Evolutionary conservation across 2,888 invertebrate species (phyloP).

Genomic region (Euzetes globulus): DNA sequence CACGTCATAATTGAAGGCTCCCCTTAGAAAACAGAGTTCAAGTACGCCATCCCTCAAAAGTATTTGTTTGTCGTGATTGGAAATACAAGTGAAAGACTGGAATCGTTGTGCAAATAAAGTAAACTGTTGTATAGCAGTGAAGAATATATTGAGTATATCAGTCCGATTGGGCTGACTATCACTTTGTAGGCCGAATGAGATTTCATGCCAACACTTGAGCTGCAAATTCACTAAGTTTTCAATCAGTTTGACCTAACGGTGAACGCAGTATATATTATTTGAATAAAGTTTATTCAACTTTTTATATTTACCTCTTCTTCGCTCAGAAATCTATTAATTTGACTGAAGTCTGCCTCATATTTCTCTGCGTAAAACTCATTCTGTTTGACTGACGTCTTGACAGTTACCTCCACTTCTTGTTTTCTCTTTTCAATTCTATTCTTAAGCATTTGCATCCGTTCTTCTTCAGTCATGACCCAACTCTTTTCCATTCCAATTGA

Average conservation of each 20-base stretch:
- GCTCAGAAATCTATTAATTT: constrained; percentile 35
- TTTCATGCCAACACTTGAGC: constrained; percentile 20
- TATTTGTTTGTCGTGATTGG: constrained; percentile 44
- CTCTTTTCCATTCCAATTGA: constrained; percentile 48
- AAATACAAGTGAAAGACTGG: constrained; percentile 43
- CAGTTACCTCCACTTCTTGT: constrained; percentile 35
- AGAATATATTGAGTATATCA: constrained; percentile 46
- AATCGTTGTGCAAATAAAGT: constrained; percentile 45
- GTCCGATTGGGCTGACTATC: constrained; percentile 38
- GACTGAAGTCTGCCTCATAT: constrained; percentile 39
- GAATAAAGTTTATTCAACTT: not conserved
- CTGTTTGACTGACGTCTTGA: not conserved
- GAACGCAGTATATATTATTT: not conserved
- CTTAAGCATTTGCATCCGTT: constrained; percentile 44
- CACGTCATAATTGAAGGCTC: constrained; percentile 49
- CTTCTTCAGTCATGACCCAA: constrained; percentile 49
- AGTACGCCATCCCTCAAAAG: constrained; percentile 48
- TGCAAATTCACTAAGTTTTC: constrained; percentile 30
- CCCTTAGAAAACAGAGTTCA: constrained; percentile 50
- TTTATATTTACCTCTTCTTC: constrained; percentile 35
- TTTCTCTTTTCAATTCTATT: constrained; percentile 43
- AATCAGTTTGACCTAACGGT: constrained; percentile 27
- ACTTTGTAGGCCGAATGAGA: not conserved
- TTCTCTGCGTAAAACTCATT: constrained; percentile 24
- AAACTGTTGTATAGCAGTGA: constrained; percentile 45